phyloP scores from a whole-genome alignment of 2,888 invertebrate species.

The Eristalis pertinax region DNA sequence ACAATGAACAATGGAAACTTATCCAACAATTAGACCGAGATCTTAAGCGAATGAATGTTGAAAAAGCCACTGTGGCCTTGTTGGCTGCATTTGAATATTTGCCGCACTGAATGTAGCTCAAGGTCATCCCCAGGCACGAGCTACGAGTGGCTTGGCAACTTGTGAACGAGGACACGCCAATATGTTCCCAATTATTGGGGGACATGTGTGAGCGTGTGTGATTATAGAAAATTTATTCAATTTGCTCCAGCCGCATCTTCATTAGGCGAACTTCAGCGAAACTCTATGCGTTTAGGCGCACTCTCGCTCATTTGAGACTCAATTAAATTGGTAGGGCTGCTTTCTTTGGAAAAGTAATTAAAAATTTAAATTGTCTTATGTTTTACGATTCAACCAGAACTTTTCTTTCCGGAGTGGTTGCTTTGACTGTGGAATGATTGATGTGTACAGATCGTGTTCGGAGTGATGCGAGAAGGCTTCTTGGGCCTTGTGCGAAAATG shows the following conservation, averaged over 20 bases:
- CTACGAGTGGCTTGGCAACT: not conserved
- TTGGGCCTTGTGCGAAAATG: not conserved
- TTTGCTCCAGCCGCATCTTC: not conserved
- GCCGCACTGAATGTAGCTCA: not conserved
- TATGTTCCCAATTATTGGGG: not conserved
- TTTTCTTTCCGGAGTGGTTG: not conserved
- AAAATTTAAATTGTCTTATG: not conserved
- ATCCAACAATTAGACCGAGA: not conserved
- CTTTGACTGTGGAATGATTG: not conserved
- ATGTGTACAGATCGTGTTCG: not conserved
- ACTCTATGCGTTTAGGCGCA: not conserved
- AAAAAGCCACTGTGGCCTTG: too few species aligned
- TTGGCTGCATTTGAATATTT: not conserved
- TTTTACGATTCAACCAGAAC: not conserved
- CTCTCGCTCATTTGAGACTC: not conserved
- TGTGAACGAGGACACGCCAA: not conserved
- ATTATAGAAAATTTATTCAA: not conserved
- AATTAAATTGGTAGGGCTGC: not conserved
- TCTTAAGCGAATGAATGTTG: not conserved
- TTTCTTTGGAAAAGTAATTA: not conserved
- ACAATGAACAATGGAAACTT: not conserved
- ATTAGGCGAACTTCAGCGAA: not conserved
- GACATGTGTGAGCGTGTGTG: not conserved
- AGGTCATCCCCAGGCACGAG: not conserved
- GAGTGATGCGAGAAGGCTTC: not conserved